A percentile compares a stretch with the other conserved stretches of the same genome.
Conservation (phyloP, 2,113 vertebrate species). For the Xenus cinereus region DNA sequence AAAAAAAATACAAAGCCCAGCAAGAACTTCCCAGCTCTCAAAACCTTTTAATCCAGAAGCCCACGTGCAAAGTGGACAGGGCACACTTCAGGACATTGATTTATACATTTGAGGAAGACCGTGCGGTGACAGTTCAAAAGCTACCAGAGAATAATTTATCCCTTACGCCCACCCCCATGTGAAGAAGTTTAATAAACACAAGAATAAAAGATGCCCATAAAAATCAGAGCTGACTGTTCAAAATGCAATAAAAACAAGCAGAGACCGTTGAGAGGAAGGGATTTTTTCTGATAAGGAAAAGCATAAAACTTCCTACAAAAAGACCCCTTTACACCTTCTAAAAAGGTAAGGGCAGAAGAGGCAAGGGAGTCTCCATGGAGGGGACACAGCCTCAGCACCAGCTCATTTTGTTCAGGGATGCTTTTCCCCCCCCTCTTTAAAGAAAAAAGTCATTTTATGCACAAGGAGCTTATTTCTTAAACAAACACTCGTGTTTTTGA, state of each 20-base stretch:
- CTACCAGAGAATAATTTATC: slow-evolving; percentile 24
- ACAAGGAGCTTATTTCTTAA: slow-evolving; percentile 84
- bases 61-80: background rate
- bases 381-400: background rate
- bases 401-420: slow-evolving; percentile 44
- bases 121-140: background rate
- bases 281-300: slow-evolving; percentile 34
- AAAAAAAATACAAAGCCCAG: background rate
- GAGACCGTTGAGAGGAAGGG: background rate
- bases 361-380: background rate
- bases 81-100: background rate
- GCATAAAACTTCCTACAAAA: slow-evolving; percentile 28
- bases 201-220: slow-evolving; percentile 59
- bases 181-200: slow-evolving; percentile 65
- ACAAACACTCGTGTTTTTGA: slow-evolving; percentile 86
- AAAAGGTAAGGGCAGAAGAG: background rate
- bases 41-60: background rate
- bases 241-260: slow-evolving; percentile 54
- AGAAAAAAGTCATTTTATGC: slow-evolving; percentile 74
- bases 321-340: background rate
- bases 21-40: background rate
- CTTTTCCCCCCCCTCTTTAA: background rate
- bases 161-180: background rate
- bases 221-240: slow-evolving; percentile 61
- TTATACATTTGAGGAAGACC: background rate